Conservation (phyloP, 2,797 vertebrate species). For the Rhincodon typus region DNA sequence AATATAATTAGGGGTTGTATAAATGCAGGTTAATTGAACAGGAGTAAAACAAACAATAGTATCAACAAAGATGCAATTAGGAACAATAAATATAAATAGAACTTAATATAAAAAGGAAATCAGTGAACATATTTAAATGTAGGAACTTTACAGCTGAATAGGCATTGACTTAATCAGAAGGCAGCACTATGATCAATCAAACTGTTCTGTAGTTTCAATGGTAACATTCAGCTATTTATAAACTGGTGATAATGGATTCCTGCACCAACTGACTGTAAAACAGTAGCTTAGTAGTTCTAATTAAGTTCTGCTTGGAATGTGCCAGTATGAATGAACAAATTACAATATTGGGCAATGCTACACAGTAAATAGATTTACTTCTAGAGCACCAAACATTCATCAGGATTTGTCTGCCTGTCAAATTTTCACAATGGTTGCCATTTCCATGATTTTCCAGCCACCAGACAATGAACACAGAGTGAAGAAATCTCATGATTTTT, state of each 20-base stretch:
- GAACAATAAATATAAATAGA: neutral
- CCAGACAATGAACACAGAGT: neutral
- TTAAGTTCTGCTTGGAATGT: too few species aligned
- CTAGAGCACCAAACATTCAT: neutral
- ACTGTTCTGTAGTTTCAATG: neutral
- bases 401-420: neutral
- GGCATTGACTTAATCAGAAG: neutral
- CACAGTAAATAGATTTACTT: neutral
- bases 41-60: neutral
- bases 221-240: neutral
- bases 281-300: neutral
- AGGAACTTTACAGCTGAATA: neutral
- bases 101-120: neutral
- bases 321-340: neutral
- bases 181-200: neutral
- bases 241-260: neutral
- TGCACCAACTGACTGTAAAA: neutral
- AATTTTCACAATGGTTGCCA: neutral
- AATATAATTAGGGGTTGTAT: too few species aligned
- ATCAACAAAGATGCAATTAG: too few species aligned
- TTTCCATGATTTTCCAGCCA: neutral
- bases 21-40: neutral
- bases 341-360: neutral
- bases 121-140: neutral
- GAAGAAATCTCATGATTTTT: neutral